A percentile compares a stretch with the other conserved stretches of the same genome.
Evolutionary conservation across 2,113 vertebrate genomes (phyloP).

Genomic region (Stomatorhinus ivindoensis): DNA sequence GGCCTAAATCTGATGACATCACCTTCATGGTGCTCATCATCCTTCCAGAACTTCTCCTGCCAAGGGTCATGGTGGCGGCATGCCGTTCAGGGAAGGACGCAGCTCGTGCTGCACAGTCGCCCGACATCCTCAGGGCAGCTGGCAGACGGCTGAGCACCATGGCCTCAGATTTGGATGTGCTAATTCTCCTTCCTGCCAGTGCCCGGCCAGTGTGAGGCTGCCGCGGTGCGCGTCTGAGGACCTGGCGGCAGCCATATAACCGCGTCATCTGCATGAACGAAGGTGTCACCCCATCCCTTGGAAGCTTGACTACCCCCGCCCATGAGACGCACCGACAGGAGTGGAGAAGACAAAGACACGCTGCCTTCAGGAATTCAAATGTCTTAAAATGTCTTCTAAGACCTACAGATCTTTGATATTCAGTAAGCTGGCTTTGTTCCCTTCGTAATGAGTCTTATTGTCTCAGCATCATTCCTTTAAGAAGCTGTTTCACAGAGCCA

Average conservation of each 20-base stretch:
- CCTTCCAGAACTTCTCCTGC: neutral
- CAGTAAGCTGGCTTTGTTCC: neutral
- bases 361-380: neutral
- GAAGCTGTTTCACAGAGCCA: neutral
- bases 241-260: neutral
- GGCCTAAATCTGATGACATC: neutral
- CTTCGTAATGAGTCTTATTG: neutral
- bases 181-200: neutral
- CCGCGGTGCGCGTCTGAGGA: neutral
- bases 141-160: neutral
- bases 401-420: neutral
- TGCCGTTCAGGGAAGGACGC: no score
- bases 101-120: neutral
- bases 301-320: neutral
- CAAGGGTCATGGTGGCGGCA: neutral
- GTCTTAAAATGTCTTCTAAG: neutral
- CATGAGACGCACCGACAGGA: neutral
- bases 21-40: neutral
- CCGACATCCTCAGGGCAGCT: neutral
- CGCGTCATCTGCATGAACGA: neutral
- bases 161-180: neutral
- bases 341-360: neutral
- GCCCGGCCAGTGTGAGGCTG: neutral
- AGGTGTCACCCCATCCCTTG: neutral
- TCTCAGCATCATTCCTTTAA: neutral